These are phyloP conservation scores for Phycodurus eques DNA, from an alignment of 2,113 vertebrate genomes.

Conservation along the genomic window DNA sequence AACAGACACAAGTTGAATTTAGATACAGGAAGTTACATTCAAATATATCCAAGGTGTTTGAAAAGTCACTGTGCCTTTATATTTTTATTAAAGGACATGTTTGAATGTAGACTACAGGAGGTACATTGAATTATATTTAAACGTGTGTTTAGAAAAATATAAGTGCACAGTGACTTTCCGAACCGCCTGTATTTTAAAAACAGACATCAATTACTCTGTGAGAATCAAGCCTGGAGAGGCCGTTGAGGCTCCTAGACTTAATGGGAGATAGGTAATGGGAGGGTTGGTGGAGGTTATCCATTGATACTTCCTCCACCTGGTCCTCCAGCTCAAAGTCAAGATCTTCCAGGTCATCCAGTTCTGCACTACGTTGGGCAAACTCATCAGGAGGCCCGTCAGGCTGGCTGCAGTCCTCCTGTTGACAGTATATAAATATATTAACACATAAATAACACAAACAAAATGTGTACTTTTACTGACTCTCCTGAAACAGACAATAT, in stretches of 20 bases:
- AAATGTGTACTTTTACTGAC: not conserved
- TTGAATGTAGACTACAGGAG: not conserved
- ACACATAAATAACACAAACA: not conserved
- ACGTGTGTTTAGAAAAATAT: not conserved
- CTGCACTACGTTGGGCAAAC: slow-evolving; percentile 71
- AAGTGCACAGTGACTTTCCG: too few species aligned
- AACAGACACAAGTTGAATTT: slow-evolving; percentile 1
- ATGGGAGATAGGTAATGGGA: slow-evolving; percentile 53
- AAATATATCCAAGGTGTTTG: not conserved
- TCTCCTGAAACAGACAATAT: not conserved
- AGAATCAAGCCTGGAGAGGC: slow-evolving; percentile 64
- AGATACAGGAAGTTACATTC: not conserved
- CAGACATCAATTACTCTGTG: slow-evolving; percentile 47
- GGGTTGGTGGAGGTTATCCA: slow-evolving; percentile 52
- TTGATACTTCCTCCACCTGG: slow-evolving; percentile 54
- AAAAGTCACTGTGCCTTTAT: not conserved
- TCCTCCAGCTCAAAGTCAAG: slow-evolving; percentile 76
- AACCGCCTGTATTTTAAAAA: not conserved
- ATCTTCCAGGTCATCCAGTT: slow-evolving; percentile 75
- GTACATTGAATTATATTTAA: not conserved
- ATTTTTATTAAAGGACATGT: not conserved
- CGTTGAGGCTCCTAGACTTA: slow-evolving; percentile 53
- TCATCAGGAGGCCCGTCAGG: slow-evolving; percentile 71
- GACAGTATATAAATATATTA: not conserved
- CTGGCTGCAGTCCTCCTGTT: slow-evolving; percentile 71